Base-by-base conservation (phyloP, 2,113 vertebrate genomes). In the Gallinago media region DNA sequence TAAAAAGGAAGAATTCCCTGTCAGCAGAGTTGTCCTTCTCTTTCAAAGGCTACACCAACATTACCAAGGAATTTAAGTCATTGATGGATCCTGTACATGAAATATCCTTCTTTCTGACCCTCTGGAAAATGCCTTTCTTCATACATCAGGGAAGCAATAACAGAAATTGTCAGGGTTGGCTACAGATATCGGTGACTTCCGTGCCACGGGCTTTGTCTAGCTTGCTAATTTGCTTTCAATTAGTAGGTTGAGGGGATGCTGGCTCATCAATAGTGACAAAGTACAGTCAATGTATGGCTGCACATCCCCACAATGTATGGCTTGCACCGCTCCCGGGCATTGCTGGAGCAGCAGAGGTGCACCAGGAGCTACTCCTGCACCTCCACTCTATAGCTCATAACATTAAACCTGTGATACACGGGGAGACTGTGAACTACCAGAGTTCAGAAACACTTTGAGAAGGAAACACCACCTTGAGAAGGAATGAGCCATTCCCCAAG, bases 141-240 rank as follows among this genome's bases (percentile, higher is more conserved):
- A 72, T 58, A n/a, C 10, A 88, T 42, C 70, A 75, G 63, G 40
- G 40, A 66, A 67, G 13, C 22, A 52, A 12, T 47, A 55, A 26
- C 6, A 52, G 26, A 42, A 55, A n/a, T 44, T 15, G 9, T 15
- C 19, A 17, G 34, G 31, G 44, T 83, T 86, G 50, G 21, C 25
- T 40, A 6, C 58, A 49, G 74, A 5, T 61, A 19, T 4, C 0
- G 0, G 26, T 63, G 32, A 9, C 29, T 78, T 12, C 0, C 0
- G 1, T 67, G 70, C 61, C 31, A 4, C 0, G 1, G 40, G 66
- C n/a, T 32, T 26, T 66, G 17, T 8, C 15, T 38, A n/a, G 16
- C 15, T 13, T 13, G 29, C 20, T n/a, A 7, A 46, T 71, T 31
- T 9, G 22, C 54, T 80, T 34, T 40, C 22, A 23, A 8, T 38